Percentiles rank a stretch among this genome's conserved stretches.
phyloP scores from a whole-genome alignment of 2,797 vertebrate genomes.

The Melanotaenia maccullochi region DNA sequence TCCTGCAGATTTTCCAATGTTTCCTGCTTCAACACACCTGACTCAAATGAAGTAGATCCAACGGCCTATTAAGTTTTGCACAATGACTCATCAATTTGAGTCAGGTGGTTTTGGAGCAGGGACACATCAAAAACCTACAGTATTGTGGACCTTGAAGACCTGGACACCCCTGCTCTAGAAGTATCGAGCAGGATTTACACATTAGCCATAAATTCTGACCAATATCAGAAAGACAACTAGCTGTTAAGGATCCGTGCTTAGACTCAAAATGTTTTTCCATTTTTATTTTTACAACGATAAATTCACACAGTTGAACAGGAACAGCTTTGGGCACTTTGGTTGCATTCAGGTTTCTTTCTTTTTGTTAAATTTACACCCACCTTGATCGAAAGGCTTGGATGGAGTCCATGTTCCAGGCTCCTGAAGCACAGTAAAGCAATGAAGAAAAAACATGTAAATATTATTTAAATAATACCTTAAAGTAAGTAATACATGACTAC shows the following conservation, averaged over 20 bases:
- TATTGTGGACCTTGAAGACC: no score
- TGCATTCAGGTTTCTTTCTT: neutral
- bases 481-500: conserved; percentile 10
- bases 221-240: neutral
- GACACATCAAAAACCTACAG: no score
- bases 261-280: neutral
- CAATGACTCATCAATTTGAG: no score
- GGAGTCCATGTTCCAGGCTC: conserved; percentile 94
- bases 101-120: no score
- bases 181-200: neutral
- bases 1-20: no score
- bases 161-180: no score
- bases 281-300: neutral
- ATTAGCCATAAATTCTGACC: neutral
- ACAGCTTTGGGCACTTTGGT: neutral
- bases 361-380: conserved; percentile 78
- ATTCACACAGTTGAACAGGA: neutral
- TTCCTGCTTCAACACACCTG: no score
- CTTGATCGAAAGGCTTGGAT: conserved; percentile 92
- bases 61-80: no score
- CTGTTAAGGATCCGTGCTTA: neutral
- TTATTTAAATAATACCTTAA: conserved; percentile 30
- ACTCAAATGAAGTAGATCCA: no score
- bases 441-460: conserved; percentile 43
- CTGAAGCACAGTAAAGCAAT: conserved; percentile 74